Evolutionary conservation across 2,113 vertebrate species (phyloP), one percentile per base, ranked within the genome.

Genomic region (Megalops atlanticus): DNA sequence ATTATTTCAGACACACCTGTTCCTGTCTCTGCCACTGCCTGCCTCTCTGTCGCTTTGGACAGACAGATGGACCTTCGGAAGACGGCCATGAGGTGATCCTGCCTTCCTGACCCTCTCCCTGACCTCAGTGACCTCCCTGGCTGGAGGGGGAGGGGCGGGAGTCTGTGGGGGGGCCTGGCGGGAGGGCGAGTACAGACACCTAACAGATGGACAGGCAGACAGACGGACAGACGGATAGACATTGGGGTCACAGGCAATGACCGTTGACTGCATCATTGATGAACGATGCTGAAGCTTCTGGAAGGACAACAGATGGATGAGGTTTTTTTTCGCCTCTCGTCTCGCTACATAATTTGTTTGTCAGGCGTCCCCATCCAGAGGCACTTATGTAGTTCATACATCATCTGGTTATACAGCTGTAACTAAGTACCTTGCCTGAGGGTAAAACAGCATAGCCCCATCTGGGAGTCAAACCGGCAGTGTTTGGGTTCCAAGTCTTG

Each of bases 171-270:
- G 36, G 27, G 52, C 40, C 27, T 79, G 77, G 27, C 73, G 78
- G 35, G 24, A 74, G 35, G 81, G 74, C 6, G 82, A 84, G 43
- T 85, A 80, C 38, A 86, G 74, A 76, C 81, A 86, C 69, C 88
- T 87, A 82, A 64, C 75, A 80, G 71, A 76, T 3, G 69, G 83
- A 84, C 27, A n/a, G 74, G 35, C 14, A 77, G 39, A 64, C 76
- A 43, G 38, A 41, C 54, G 14, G 10, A n/a, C n/a, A n/a, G n/a
- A n/a, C n/a, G n/a, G n/a, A n/a, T 31, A 14, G n/a, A n/a, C n/a
- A 64, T 8, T 64, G 24, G 4, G 31, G 24, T 64, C 58, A 64
- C 8, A 24, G 52, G 10, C n/a, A 64, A 10, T 18, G 14, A 52
- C 16, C 0, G 49, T 52, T n/a, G n/a, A n/a, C n/a, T n/a, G n/a